phyloP scores from a whole-genome alignment of 1,140 invertebrate genomes.

The Halyomorpha halys region DNA sequence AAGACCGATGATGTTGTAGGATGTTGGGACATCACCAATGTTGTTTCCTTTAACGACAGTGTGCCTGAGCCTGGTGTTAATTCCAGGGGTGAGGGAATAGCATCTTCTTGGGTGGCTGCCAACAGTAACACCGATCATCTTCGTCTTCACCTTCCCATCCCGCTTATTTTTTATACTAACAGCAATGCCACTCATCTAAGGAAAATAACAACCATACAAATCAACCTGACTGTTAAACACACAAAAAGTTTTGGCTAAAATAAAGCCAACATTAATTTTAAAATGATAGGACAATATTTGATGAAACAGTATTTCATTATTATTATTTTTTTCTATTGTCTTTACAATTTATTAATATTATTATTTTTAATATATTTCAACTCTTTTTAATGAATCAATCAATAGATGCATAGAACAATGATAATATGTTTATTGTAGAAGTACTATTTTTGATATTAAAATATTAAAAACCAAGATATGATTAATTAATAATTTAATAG shows the following conservation, averaged over 20 bases:
- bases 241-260: no score
- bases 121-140: slow-evolving; percentile 47
- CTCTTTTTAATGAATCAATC: no score
- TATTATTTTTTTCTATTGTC: no score
- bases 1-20: slow-evolving; percentile 55
- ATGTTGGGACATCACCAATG: slow-evolving; percentile 53
- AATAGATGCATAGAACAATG: no score
- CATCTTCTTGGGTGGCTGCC: slow-evolving; percentile 44
- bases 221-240: no score
- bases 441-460: no score
- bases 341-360: no score
- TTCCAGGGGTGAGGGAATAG: slow-evolving; percentile 50
- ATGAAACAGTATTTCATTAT: no score
- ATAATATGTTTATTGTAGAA: no score
- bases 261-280: neutral
- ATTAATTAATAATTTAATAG: no score
- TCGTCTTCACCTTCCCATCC: slow-evolving; percentile 37
- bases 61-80: slow-evolving; percentile 46
- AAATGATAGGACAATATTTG: neutral
- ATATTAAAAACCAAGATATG: no score
- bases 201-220: neutral
- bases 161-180: slow-evolving; percentile 41
- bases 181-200: slow-evolving; percentile 42
- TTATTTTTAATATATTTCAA: no score
- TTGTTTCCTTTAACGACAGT: slow-evolving; percentile 47